phyloP scores from a whole-genome alignment of 2,797 vertebrate genomes.

The Amazona finschi region DNA sequence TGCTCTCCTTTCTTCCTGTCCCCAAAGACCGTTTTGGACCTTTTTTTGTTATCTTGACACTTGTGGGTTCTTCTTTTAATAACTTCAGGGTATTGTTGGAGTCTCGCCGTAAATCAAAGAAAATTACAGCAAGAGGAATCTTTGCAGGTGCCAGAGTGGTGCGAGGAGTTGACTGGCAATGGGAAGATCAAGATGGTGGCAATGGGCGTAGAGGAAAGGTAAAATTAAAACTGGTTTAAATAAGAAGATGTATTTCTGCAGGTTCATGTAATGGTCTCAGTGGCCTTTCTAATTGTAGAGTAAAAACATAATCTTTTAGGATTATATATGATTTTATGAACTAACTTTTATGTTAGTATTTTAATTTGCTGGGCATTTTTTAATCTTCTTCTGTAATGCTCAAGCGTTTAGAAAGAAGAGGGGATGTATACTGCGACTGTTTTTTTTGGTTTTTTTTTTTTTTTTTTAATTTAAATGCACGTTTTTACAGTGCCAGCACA shows the following conservation, averaged over 20 bases:
- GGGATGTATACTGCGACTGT: fast-evolving
- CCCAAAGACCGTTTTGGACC: neutral
- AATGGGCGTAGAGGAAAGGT: slow-evolving; percentile 98
- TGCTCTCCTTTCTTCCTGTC: neutral
- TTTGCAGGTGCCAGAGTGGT: slow-evolving; percentile 96
- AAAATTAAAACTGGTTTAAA: neutral
- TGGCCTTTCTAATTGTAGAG: neutral
- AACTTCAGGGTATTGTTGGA: slow-evolving; percentile 92
- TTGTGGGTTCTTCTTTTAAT: slow-evolving; percentile 57
- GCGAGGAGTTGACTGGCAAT: slow-evolving; percentile 98
- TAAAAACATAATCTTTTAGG: neutral
- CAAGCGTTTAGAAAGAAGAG: neutral
- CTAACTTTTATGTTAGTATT: neutral
- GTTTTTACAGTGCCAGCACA: neutral
- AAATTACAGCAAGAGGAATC: slow-evolving; percentile 98
- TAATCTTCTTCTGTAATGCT: neutral
- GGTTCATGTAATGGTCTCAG: neutral
- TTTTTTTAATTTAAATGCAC: neutral
- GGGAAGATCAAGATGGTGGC: slow-evolving; percentile 99
- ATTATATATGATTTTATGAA: too few species aligned
- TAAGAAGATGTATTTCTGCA: neutral
- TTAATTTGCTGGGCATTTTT: neutral
- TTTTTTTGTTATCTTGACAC: neutral
- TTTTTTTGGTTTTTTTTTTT: neutral
- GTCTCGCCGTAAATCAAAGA: slow-evolving; percentile 98